A percentile compares a stretch with the other conserved stretches of the same genome.
Evolutionary conservation across 1,140 invertebrate species (phyloP).

Genomic region (Aphis gossypii): DNA sequence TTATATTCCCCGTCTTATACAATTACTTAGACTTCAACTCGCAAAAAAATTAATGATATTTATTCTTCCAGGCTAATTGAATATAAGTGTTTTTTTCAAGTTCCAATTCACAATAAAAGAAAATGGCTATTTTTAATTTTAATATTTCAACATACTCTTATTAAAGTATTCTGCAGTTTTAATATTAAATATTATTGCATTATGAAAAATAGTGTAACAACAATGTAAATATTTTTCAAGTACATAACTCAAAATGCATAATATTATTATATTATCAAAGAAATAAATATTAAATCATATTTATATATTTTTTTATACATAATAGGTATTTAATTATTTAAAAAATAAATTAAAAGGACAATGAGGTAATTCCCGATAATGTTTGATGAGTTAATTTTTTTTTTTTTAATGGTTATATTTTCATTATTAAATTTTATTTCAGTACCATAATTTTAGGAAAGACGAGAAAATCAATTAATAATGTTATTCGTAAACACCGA

Average conservation of each 20-base stretch:
- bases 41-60: conserved; percentile 23
- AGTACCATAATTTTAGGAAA: no score
- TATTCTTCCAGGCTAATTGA: not conserved
- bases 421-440: no score
- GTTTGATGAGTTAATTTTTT: not conserved
- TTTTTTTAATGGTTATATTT: not conserved
- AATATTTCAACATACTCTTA: not conserved
- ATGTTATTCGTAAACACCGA: no score
- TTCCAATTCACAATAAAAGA: not conserved
- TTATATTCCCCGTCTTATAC: not conserved
- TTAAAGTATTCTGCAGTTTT: not conserved
- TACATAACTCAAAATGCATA: not conserved
- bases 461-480: no score
- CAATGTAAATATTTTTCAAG: not conserved
- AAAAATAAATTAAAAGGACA: no score
- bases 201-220: not conserved
- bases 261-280: not conserved
- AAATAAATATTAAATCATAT: no score
- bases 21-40: conserved; percentile 3
- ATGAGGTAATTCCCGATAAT: not conserved
- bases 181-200: not conserved
- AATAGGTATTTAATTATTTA: no score
- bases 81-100: not conserved
- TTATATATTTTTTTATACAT: no score
- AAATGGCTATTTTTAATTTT: not conserved